Base-by-base conservation (phyloP, 2,888 invertebrate species). In the Cotesia congregata region DNA sequence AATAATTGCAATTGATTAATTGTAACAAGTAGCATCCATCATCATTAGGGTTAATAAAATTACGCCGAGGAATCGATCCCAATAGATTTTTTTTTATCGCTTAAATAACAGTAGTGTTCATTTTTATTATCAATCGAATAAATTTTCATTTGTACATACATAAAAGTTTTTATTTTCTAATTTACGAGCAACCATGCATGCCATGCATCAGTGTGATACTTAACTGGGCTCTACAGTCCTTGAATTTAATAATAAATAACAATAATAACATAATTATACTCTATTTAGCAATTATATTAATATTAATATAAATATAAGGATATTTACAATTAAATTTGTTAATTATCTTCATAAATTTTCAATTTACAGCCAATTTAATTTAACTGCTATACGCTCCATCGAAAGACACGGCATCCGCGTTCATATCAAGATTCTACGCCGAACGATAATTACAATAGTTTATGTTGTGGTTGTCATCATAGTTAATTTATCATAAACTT, bases 191-290 rank as follows among this genome's bases (percentile, higher is more conserved):
- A 78, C 77, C 68, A 76, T 76, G 79, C 77, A 80, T 74, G 78
- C 73, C 77, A 77, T 78, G 80, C 81, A 81, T 82, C 80, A 79
- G 82, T 77, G 79, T 82, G 80, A 79, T 77, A 79, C 78, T 79
- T 77, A 76, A 50, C 70, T 20, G 64, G 50, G 41, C 73, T 73
- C 40, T 17, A 7, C 15, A 9, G 60, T 67, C 20, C 15, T 60
- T 5, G 17, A 62, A 15, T 62, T 62, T 62, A 62, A 17, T 15
- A 62, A 62, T 50, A 50, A 62, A 62, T 62, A 62, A 62, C 20
- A 67, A 72, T 41, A 67, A 60, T 67, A 65, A 40, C 67, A 20
- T 67, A 15, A 38, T 39, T 9, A 40, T 60, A 59, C 41, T 65
- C n/a, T 50, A 15, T 59, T n/a, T 40, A 67, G 17, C 38, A 74